These are phyloP conservation scores for Prietella phreatophila DNA, from an alignment of 2,113 vertebrate genomes.

Conservation along the genomic window DNA sequence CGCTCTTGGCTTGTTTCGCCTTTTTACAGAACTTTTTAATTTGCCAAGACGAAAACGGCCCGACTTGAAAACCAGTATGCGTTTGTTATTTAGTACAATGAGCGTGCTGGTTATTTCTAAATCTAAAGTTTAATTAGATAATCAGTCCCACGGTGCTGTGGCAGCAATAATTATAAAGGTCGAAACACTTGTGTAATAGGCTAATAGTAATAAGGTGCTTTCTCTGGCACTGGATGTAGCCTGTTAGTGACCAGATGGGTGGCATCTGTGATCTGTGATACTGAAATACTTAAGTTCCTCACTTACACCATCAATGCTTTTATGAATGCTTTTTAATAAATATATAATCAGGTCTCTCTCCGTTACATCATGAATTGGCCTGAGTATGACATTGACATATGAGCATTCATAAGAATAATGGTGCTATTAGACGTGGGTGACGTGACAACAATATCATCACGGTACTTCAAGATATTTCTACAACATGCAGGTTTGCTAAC, in stretches of 20 bases:
- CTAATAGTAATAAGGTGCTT: neutral
- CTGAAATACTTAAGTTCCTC: neutral
- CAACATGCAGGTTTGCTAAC: neutral
- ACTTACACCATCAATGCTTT: neutral
- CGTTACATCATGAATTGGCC: neutral
- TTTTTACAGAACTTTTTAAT: neutral
- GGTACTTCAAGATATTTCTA: neutral
- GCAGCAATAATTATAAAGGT: slow-evolving; percentile 28
- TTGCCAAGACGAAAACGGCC: neutral
- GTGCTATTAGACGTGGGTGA: neutral
- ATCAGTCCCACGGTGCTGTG: slow-evolving; percentile 1
- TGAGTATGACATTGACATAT: neutral
- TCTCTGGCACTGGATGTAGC: neutral
- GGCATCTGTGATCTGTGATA: slow-evolving; percentile 4
- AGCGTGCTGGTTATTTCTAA: neutral
- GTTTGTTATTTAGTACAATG: neutral
- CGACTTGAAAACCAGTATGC: neutral
- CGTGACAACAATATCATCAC: neutral
- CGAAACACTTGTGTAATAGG: neutral
- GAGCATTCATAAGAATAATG: neutral
- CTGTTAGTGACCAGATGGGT: neutral
- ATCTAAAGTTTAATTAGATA: slow-evolving; percentile 13
- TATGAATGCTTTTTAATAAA: too few species aligned
- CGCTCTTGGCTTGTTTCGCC: neutral
- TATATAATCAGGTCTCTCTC: neutral